Conservation (phyloP, 2,888 invertebrate genomes). For the Invenusta paracnida region DNA sequence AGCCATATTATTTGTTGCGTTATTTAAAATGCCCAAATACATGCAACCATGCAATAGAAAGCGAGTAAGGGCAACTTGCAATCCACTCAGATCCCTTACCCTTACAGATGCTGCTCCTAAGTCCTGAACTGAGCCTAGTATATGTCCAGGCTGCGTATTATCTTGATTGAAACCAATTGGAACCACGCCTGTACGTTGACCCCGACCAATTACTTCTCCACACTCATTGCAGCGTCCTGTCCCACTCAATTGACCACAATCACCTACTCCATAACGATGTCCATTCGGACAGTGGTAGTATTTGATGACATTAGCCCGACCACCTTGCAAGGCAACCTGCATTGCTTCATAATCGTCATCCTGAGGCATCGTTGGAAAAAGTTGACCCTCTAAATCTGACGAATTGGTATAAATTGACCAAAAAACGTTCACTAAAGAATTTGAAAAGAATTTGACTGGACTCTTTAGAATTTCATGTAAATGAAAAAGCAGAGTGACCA, state of each 20-base stretch:
- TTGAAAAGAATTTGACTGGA: too few species aligned
- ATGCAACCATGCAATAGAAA: not conserved
- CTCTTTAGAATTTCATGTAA: not conserved
- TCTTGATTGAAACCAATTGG: not conserved
- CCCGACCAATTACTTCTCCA: not conserved
- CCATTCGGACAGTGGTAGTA: not conserved
- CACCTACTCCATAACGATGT: slow-evolving; percentile 1
- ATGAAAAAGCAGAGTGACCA: not conserved
- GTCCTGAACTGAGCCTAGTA: not conserved
- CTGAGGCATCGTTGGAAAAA: not conserved
- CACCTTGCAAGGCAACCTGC: not conserved
- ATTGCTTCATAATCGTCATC: not conserved
- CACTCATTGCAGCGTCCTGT: not conserved
- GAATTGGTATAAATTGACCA: not conserved
- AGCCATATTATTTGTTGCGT: not conserved
- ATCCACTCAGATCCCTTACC: not conserved
- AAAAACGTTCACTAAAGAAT: not conserved
- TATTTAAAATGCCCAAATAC: not conserved
- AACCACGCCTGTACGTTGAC: not conserved
- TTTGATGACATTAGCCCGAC: not conserved
- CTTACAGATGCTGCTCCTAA: not conserved
- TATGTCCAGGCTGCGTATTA: not conserved
- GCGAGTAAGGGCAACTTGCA: not conserved
- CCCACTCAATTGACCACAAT: not conserved
- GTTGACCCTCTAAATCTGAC: not conserved